phyloP scores from a whole-genome alignment of 2,888 invertebrate species.

The Ennomos erosarius region DNA sequence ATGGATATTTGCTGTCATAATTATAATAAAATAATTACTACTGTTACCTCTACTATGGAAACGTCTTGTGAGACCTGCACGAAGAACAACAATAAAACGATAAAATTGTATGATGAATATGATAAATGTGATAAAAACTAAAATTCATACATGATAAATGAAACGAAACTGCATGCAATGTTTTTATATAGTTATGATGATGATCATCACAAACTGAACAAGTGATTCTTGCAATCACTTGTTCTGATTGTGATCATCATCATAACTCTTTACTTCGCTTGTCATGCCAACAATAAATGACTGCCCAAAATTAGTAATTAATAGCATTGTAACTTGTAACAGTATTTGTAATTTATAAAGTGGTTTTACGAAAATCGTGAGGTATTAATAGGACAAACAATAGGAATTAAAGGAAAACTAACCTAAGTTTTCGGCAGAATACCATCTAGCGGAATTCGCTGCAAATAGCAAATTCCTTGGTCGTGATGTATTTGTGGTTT shows the following conservation, averaged over 20 bases:
- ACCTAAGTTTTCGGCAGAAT: slow-evolving; percentile 76
- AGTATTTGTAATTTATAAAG: not conserved
- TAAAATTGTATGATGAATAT: not conserved
- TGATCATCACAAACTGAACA: too few relatives aligned
- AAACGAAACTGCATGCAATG: too few relatives aligned
- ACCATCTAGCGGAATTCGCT: slow-evolving; percentile 65
- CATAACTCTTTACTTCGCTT: too few relatives aligned
- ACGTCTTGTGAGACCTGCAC: slow-evolving; percentile 18
- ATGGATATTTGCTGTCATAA: too few relatives aligned
- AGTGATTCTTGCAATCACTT: too few relatives aligned
- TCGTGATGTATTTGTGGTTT: slow-evolving; percentile 59
- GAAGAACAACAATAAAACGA: not conserved
- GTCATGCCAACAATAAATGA: too few relatives aligned
- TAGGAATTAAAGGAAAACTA: slow-evolving; percentile 53
- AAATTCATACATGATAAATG: too few relatives aligned
- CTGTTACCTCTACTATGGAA: slow-evolving; percentile 7
- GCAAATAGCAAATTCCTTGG: slow-evolving; percentile 66
- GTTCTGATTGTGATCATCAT: too few relatives aligned
- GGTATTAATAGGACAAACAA: not conserved
- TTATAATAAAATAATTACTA: too few relatives aligned
- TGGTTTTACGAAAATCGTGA: not conserved
- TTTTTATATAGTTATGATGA: too few relatives aligned
- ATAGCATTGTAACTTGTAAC: too few relatives aligned
- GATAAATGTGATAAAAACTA: not conserved
- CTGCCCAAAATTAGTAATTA: too few relatives aligned